Evolutionary conservation across 2,797 vertebrate genomes (phyloP), one percentile per base, ranked within the genome.

Genomic region (Rhinatrema bivittatum): DNA sequence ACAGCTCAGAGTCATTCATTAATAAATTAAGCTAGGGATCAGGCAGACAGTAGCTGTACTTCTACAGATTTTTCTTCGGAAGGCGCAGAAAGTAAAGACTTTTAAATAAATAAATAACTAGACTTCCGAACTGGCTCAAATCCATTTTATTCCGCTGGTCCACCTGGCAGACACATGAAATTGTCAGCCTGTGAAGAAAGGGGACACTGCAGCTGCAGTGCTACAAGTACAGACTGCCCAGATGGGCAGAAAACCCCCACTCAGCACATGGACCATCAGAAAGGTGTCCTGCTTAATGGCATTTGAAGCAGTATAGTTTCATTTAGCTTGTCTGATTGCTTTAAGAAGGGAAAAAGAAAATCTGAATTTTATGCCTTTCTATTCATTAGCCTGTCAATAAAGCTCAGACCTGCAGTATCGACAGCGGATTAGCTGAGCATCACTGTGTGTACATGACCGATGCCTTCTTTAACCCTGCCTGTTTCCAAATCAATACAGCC

Each of bases 331-430:
- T 62, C 58, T 56, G 60, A 67, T 50, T 67, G 60, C 60, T 65
- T 33, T 9, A 56, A 53, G 42, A 62, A 30, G 39, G 62, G 20
- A 24, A 6, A 41, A 48, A 36, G 64, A 44, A 42, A 31, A n/a
- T 47, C 36, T 10, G 36, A 36, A 43, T 70, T 61, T 32, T 46
- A 37, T 46, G 48, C 41, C 24, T 30, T 42, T 43, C 62, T 66
- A 70, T 82, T 82, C 72, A 76, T 80, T 81, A 74, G 56, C 53
- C 46, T 78, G 76, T 70, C 75, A 53, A 76, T 84, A 79, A 60
- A 0, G 35, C 64, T 74, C 54, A 32, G 57, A 36, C 52, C 53
- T 41, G 66, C 63, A 59, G 33, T 74, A 84, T 84, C 2, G 72
- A 79, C 54, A 48, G 56, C 7, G 25, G 74, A 69, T 82, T 79